phyloP scores from a whole-genome alignment of 2,797 vertebrate species.

The Eulemur rubriventer region DNA sequence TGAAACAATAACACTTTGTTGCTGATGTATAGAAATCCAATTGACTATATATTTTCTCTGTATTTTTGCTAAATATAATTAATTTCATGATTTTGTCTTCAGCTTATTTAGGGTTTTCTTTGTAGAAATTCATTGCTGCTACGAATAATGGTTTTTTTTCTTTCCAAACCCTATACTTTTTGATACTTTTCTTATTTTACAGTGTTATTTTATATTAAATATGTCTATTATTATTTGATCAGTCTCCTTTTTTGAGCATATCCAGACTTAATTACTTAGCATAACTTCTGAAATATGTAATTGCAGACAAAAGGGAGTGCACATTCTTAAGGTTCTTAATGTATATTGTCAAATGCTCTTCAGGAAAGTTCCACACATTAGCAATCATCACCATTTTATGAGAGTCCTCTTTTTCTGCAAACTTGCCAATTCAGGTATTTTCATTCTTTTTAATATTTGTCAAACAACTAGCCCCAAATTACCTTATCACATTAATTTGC shows the following conservation, averaged over 20 bases:
- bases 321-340: not conserved
- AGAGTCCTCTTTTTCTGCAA: not conserved
- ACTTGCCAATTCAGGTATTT: not conserved
- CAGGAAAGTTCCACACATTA: not conserved
- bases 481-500: not conserved
- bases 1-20: not conserved
- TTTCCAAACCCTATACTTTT: not conserved
- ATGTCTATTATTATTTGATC: not conserved
- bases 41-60: not conserved
- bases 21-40: not conserved
- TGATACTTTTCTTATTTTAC: not conserved
- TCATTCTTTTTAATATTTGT: not conserved
- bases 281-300: not conserved
- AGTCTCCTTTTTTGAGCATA: not conserved
- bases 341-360: not conserved
- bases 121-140: constrained; percentile 20
- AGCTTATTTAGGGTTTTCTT: not conserved
- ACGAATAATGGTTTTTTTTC: not conserved
- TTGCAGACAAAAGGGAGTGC: not conserved
- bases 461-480: not conserved
- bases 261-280: not conserved
- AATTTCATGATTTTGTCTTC: not conserved
- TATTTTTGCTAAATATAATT: not conserved
- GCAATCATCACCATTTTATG: not conserved
- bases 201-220: not conserved